Evolutionary conservation across 2,113 vertebrate genomes (phyloP), one percentile per base, ranked within the genome.

Genomic region (Petromus typicus): DNA sequence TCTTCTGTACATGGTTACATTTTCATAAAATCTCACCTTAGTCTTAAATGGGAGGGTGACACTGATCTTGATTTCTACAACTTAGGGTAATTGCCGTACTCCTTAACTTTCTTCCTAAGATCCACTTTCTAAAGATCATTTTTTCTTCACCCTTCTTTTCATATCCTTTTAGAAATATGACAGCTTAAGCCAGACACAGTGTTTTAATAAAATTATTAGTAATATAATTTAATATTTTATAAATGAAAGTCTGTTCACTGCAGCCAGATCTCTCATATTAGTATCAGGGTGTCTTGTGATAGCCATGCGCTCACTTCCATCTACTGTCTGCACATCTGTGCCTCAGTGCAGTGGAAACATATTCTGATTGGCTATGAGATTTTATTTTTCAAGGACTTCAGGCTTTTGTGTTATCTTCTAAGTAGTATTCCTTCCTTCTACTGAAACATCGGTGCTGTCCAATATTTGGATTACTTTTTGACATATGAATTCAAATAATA

Each of bases 401-500:
- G 66, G 40, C 34, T 78, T 92, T 81, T 56, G 51, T 66, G 48
- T 67, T 71, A 56, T 56, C 66, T 25, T 82, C 32, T 76, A 34
- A n/a, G 34, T 34, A 61, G 37, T n/a, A 61, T 69, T 76, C 23
- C 54, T 73, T 57, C 71, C 37, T 54, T 85, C 34, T 86, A 6
- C 43, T 37, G 57, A 80, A 80, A 61, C 30, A 84, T 75, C 73
- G 81, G 59, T 82, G 27, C 78, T 40, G 18, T 54, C 18, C 64
- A 64, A 63, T 76, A 94, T 93, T 82, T 93, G 27, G 25, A 63
- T 94, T 94, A 82, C 23, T 43, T 94, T 84, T 83, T 89, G 20
- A 23, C 40, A 95, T 89, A 91, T 71, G 32, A 66, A 81, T 93
- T 95, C 85, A 92, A 94, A 91, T 97, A 87, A 82, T 92, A 69